These are phyloP conservation scores for Poecilia picta DNA, from an alignment of 2,797 vertebrate species.

Conservation along the genomic window DNA sequence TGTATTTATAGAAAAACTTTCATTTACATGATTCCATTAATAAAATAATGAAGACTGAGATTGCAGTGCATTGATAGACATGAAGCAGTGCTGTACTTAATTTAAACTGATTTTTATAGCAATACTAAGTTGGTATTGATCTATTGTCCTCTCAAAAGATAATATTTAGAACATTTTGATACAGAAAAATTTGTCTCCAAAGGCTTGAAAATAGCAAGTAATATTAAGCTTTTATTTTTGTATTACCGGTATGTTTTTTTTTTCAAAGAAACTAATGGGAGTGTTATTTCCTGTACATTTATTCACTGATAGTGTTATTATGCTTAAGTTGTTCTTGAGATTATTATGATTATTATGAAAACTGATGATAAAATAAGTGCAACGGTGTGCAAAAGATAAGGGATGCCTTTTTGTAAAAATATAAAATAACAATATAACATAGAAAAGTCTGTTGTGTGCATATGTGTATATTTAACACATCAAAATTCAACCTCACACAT, in stretches of 20 bases:
- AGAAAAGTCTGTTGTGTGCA: not conserved
- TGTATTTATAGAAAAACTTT: constrained; percentile 18
- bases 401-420: not conserved
- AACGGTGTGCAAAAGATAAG: not conserved
- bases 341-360: not conserved
- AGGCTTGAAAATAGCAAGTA: constrained; percentile 13
- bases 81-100: constrained; percentile 40
- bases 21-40: constrained; percentile 5
- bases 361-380: not conserved
- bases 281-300: not conserved
- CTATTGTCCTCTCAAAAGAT: constrained; percentile 47
- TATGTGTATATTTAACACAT: too few species aligned
- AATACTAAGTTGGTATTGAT: constrained; percentile 60
- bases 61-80: constrained; percentile 24
- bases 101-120: constrained; percentile 51
- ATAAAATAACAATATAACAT: too few species aligned
- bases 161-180: constrained; percentile 15
- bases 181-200: not conserved
- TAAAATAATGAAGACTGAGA: not conserved
- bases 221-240: not conserved
- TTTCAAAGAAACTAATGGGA: not conserved
- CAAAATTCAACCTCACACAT: too few species aligned
- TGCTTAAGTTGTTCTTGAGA: not conserved
- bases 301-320: not conserved
- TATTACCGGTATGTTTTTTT: not conserved